These are phyloP conservation scores for Pomacea canaliculata DNA, from an alignment of 2,888 invertebrate genomes.

Conservation along the genomic window DNA sequence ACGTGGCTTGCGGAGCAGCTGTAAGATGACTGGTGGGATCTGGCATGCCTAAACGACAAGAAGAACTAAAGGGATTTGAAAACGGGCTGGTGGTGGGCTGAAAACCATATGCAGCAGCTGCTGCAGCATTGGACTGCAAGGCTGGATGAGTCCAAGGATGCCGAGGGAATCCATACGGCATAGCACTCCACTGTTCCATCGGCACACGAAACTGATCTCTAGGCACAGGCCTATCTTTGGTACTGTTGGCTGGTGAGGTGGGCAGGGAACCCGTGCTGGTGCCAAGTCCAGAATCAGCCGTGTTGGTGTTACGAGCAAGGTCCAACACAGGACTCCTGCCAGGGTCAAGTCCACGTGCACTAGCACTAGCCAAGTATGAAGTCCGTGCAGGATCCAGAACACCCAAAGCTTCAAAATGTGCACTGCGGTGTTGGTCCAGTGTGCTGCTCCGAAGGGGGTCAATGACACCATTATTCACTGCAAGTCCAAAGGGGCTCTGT, in stretches of 20 bases:
- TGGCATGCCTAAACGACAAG: slow-evolving; percentile 33
- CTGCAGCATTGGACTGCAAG: slow-evolving; percentile 17
- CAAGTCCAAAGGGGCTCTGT: slow-evolving; percentile 27
- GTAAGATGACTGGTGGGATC: slow-evolving; percentile 25
- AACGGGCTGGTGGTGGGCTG: slow-evolving; percentile 26
- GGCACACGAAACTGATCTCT: slow-evolving; percentile 31
- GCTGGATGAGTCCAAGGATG: slow-evolving; percentile 29
- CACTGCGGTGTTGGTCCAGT: slow-evolving; percentile 25
- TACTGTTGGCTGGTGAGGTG: slow-evolving; percentile 24
- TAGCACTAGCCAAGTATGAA: slow-evolving; percentile 7
- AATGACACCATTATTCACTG: slow-evolving; percentile 27
- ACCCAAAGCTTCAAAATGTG: slow-evolving; percentile 25
- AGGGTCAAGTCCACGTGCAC: slow-evolving; percentile 7
- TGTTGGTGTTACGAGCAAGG: slow-evolving; percentile 20
- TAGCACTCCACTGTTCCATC: slow-evolving; percentile 30
- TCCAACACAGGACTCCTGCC: slow-evolving; percentile 20
- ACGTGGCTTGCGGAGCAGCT: slow-evolving; percentile 25
- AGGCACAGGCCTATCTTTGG: slow-evolving; percentile 18
- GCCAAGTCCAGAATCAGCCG: slow-evolving; percentile 24
- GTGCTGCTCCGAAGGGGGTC: slow-evolving; percentile 25
- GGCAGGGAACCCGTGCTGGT: slow-evolving; percentile 25
- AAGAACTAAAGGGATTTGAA: slow-evolving; percentile 26
- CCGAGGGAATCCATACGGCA: slow-evolving; percentile 33
- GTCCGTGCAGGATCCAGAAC: slow-evolving; percentile 10
- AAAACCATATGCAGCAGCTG: slow-evolving; percentile 31